Evolutionary conservation across 2,888 invertebrate genomes (phyloP).

Genomic region (Hyposoter didymator): DNA sequence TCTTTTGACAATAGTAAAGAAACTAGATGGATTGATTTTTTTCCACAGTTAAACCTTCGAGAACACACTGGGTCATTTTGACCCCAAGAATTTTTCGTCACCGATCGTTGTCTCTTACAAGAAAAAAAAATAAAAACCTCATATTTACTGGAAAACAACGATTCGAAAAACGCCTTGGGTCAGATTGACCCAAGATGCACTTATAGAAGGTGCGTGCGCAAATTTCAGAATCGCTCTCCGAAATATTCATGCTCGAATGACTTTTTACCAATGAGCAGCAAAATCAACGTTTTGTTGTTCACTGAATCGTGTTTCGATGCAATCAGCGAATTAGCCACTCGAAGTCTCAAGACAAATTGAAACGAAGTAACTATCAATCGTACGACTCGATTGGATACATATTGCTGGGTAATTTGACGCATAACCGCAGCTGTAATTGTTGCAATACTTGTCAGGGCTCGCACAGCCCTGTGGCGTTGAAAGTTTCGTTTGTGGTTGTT

Average conservation of each 20-base stretch:
- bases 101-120: too few species aligned
- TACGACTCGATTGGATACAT: not conserved
- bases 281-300: not conserved
- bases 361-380: not conserved
- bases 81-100: too few species aligned
- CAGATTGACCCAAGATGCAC: too few species aligned
- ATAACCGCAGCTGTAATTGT: constrained; percentile 41
- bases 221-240: too few species aligned
- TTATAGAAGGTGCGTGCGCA: too few species aligned
- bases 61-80: too few species aligned
- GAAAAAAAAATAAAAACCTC: too few species aligned
- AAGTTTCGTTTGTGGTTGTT: constrained; percentile 43
- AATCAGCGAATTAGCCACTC: not conserved
- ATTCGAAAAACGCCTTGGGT: too few species aligned
- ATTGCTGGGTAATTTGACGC: constrained; percentile 28
- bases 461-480: constrained; percentile 37
- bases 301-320: not conserved
- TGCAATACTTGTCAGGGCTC: constrained; percentile 48
- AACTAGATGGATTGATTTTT: not conserved
- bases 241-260: not conserved
- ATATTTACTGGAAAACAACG: too few species aligned
- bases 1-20: not conserved
- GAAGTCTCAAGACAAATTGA: not conserved
- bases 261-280: not conserved
- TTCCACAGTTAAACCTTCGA: too few species aligned